Evolutionary conservation across 2,888 invertebrate species (phyloP), one percentile per base, ranked within the genome.

Genomic region (Epirrita christyi): DNA sequence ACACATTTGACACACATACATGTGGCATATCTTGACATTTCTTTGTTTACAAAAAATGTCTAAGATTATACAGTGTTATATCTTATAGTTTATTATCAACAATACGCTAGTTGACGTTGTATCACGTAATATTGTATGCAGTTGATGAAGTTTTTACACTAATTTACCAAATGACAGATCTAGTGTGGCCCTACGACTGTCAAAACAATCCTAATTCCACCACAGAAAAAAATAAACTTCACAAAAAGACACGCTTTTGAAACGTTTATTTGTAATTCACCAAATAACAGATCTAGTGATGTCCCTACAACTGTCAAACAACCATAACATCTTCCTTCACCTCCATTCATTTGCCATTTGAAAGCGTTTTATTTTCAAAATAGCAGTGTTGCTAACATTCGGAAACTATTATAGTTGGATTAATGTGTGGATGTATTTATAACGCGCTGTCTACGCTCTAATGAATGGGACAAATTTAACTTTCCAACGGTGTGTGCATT

Each of bases 361-460:
- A 63, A 63, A 48, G 41, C 58, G 50, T 63, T 64, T 60, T 57
- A 54, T 64, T 59, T 63, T 63, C 32, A 14, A 65, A 65, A 64
- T 60, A 57, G 43, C 47, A 52, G 59, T 59, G 66, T 50, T 64
- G 60, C 64, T 55, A 64, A 44, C 52, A 52, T 54, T 55, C 59
- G 58, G 50, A 55, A 61, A 54, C 55, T 59, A 51, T 59, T 63
- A 61, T 60, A 44, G 15, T 37, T 55, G 29, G 55, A 58, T 59
- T 49, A 59, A 58, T 56, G 58, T 61, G 61, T 59, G 54, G 38
- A 61, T 56, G 49, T 64, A 67, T 63, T 63, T 64, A 61, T 60
- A 64, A 38, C 48, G 40, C 29, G 40, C 40, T 43, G 58, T 54
- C 55, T 49, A 11, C 46, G 32, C 21, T 21, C 21, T 57, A 52